These are phyloP conservation scores for Tribolium castaneum DNA, from an alignment of 1,140 invertebrate genomes.

Conservation along the genomic window DNA sequence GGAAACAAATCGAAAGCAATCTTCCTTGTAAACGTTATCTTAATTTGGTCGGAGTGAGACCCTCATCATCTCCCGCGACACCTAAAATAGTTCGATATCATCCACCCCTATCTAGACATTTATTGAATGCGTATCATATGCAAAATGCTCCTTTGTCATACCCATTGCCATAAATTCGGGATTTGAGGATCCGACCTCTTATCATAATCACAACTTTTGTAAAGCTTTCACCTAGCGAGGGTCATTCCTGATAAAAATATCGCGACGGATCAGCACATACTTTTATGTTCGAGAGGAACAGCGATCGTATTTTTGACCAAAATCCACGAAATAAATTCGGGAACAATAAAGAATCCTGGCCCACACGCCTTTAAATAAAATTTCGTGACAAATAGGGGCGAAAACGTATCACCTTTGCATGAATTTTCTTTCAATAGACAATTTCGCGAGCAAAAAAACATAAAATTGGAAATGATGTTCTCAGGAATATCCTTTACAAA, in stretches of 20 bases:
- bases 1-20: conserved; percentile 26
- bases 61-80: conserved; percentile 21
- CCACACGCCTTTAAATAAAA: conserved; percentile 26
- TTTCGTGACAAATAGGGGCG: conserved; percentile 19
- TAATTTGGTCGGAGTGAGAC: conserved; percentile 1
- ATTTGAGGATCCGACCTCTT: conserved; percentile 47
- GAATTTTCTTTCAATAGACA: neutral
- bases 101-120: conserved; percentile 30
- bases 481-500: neutral
- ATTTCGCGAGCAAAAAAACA: neutral
- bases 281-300: conserved; percentile 30
- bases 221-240: conserved; percentile 36
- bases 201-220: conserved; percentile 43
- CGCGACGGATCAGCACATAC: conserved; percentile 27
- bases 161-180: conserved; percentile 55
- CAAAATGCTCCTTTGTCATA: conserved; percentile 56
- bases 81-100: conserved; percentile 32
- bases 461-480: neutral
- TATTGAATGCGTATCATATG: conserved; percentile 51
- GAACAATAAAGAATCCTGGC: conserved; percentile 22
- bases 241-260: conserved; percentile 38
- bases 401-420: neutral
- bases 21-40: conserved; percentile 9
- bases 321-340: conserved; percentile 15
- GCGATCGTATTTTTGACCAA: conserved; percentile 20